Evolutionary conservation across 2,113 vertebrate species (phyloP), one percentile per base, ranked within the genome.

Genomic region (Psittacula cyanocephala): DNA sequence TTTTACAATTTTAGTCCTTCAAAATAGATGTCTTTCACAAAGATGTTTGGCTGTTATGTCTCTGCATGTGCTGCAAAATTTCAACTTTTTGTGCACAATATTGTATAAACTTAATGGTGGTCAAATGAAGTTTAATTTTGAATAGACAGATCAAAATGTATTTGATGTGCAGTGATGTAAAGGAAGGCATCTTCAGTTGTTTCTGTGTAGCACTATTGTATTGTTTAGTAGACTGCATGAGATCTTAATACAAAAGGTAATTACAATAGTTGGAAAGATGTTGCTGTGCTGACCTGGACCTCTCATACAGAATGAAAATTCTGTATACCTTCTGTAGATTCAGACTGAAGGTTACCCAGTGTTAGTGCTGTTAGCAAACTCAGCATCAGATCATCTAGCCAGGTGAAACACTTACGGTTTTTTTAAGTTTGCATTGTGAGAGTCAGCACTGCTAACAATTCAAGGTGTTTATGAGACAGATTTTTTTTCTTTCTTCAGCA

Each of bases 21-120:
- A 93, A 95, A 85, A 84, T 68, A 84, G 75, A 63, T 79, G 15
- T 59, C 31, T 67, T 93, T 96, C 76, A 64, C 37, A 92, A 77
- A 46, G 63, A 43, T 13, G 8, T 55, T 78, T 82, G 49, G 8
- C 35, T 93, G 4, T 29, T 91, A 17, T 89, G 13, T 92, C 80
- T 96, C 14, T 60, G 46, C 7, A 77, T 7, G 79, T 90, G 65
- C 94, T 87, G 18, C 81, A 63, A 93, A 93, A 83, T 94, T 93
- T 92, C 52, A 72, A 24, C 47, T 94, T 91, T 76, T 46, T 89
- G 25, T 88, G 52, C 27, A 93, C 89, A 84, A 72, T 80, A 91
- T 37, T 76, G 25, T 81, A 52, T 83, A 89, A 93, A 97, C 55
- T 92, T 77, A 74, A 31, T 60, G 39, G 19, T 19, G 71, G 46